A percentile compares a stretch with the other conserved stretches of the same genome.
phyloP scores from a whole-genome alignment of 2,113 vertebrate species.

The Poeciliopsis occidentalis region DNA sequence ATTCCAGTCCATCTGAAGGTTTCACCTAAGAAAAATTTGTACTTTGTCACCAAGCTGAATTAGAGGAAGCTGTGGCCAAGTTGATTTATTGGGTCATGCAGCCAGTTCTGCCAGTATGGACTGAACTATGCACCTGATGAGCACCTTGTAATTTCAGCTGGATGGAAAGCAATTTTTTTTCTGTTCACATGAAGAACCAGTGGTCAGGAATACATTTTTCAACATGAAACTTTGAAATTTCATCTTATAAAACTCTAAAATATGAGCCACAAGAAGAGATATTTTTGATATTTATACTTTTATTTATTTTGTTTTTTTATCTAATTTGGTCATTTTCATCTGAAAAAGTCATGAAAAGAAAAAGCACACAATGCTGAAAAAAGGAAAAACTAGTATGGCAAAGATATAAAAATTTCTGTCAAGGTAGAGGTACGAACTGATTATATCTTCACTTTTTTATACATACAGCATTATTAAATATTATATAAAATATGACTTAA shows the following conservation, averaged over 20 bases:
- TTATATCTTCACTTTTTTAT: no score
- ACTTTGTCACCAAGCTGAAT: conserved; percentile 49
- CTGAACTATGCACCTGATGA: conserved; percentile 52
- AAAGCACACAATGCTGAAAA: no score
- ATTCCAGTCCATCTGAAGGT: conserved; percentile 37
- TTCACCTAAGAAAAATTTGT: conserved; percentile 29
- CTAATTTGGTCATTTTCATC: no score
- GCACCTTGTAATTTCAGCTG: conserved; percentile 53
- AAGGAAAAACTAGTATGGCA: no score
- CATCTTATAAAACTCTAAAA: conserved; percentile 3
- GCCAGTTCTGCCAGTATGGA: conserved; percentile 32
- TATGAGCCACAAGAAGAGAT: conserved; percentile 5
- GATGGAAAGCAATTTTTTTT: conserved; percentile 56
- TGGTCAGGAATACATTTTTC: conserved; percentile 46
- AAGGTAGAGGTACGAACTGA: no score
- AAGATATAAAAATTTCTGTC: no score
- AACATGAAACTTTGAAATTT: conserved; percentile 5
- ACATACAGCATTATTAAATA: no score
- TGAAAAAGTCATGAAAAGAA: no score
- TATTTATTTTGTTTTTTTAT: no score
- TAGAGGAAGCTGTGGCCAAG: conserved; percentile 34
- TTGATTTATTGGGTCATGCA: conserved; percentile 59
- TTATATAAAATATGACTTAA: no score
- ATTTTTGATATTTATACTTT: no score
- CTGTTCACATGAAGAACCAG: conserved; percentile 33